Percentiles rank a stretch among this genome's conserved stretches.
Evolutionary conservation across 1,140 invertebrate species (phyloP).

Genomic region (Sarcophaga bullata): DNA sequence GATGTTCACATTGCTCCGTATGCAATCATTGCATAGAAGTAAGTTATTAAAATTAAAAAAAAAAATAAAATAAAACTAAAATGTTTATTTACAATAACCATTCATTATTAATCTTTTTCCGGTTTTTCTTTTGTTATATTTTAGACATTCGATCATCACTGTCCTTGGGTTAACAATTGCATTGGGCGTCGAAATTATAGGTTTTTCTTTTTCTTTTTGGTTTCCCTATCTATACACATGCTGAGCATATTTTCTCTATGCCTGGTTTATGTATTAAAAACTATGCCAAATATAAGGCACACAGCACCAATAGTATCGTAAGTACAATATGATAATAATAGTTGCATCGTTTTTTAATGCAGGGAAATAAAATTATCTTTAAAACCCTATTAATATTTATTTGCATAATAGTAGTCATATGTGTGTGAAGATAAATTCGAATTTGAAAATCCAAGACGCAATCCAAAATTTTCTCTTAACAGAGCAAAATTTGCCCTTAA

Average conservation of each 20-base stretch:
- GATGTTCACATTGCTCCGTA: conserved; percentile 98
- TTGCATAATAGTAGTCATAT: no score
- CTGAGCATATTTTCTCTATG: conserved; percentile 94
- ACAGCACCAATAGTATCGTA: conserved; percentile 90
- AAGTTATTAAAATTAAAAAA: conserved; percentile 54
- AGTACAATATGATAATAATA: conserved; percentile 47
- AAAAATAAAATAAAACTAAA: background rate
- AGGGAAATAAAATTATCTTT: no score
- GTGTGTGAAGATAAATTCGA: no score
- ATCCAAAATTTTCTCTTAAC: no score
- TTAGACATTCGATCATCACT: conserved; percentile 99
- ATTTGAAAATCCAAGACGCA: no score
- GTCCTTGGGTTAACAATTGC: conserved; percentile 99
- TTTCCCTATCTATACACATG: conserved; percentile 97
- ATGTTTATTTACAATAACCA: background rate
- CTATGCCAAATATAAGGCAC: conserved; percentile 83
- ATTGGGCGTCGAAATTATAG: conserved; percentile 98
- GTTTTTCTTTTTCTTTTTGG: conserved; percentile 98
- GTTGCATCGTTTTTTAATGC: no score
- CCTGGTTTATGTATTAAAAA: conserved; percentile 89
- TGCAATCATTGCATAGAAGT: conserved; percentile 99
- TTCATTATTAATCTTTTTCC: conserved; percentile 30
- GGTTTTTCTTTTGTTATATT: conserved; percentile 66
- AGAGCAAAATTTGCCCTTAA: no score
- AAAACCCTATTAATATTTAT: no score